Evolutionary conservation across 2,113 vertebrate genomes (phyloP), one percentile per base, ranked within the genome.

Genomic region (Phaethon lepturus): DNA sequence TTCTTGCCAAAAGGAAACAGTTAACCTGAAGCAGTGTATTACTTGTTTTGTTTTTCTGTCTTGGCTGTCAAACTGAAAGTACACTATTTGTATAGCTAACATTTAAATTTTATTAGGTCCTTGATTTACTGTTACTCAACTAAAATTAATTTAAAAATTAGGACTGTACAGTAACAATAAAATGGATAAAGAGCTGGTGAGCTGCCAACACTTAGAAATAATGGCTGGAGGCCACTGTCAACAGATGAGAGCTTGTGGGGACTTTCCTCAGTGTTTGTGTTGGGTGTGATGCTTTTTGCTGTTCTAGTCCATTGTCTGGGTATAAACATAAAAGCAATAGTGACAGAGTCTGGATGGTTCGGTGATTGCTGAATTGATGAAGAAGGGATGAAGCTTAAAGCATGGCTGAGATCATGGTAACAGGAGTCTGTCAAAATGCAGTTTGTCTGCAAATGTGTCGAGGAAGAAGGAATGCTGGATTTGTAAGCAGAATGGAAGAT

Each of bases 141-240:
- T 79, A 93, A 95, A 95, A 96, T 93, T 35, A 85, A 92, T 94
- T 92, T 82, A n/a, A 79, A 90, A 94, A 91, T 66, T 64, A 91
- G 52, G 63, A 59, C 84, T 91, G 68, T 89, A 60, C 25, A 55
- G 64, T 87, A 68, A 56, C 67, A 94, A 31, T 78, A 91, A 94
- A 95, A 75, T 40, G 53, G 64, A 87, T 96, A 75, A 96, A 93
- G 71, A 88, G 66, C 84, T 93, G 87, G 74, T 84, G 35, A 95
- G 69, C 35, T 96, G 93, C 74, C 85, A 90, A 81, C 42, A 38
- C 62, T 79, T 15, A 17, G 35, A 88, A 64, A 29, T 75, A 56
- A 52, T 79, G 77, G 10, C 66, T 88, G 26, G 74, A 85, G 82
- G 69, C 56, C 60, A 25, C 59, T 95, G 89, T 77, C 49, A 53